Evolutionary conservation across 37 sponge, comb jelly and placozoan genomes (phyloP).

Genomic region (Bolinopsis microptera): DNA sequence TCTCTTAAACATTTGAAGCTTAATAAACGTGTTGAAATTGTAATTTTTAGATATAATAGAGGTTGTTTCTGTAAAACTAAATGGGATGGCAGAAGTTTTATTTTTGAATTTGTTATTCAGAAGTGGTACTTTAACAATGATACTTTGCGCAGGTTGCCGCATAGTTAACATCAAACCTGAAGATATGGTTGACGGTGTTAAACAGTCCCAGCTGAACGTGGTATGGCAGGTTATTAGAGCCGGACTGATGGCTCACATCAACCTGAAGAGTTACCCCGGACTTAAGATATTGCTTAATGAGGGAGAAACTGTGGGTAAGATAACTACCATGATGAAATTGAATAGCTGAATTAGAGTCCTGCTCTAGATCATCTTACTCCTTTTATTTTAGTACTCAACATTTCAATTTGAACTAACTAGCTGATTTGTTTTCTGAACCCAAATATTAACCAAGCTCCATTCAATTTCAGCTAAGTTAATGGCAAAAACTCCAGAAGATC

Average conservation of each 20-base stretch:
- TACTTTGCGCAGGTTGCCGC: not conserved
- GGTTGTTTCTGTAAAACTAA: too few relatives aligned
- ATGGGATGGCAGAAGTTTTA: too few relatives aligned
- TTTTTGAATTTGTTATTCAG: too few relatives aligned
- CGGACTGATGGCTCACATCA: conserved; percentile 10
- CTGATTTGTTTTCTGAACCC: not conserved
- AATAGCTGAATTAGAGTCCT: too few relatives aligned
- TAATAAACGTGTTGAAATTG: too few relatives aligned
- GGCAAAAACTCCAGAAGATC: conserved; percentile 63
- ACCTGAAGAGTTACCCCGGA: conserved; percentile 4
- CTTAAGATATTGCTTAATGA: not conserved
- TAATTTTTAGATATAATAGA: too few relatives aligned
- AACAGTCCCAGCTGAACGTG: conserved; percentile 9
- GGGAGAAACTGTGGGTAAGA: conserved; percentile 13
- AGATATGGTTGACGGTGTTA: conserved; percentile 23
- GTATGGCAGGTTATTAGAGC: conserved; percentile 63
- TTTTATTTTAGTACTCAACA: not conserved
- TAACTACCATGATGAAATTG: too few relatives aligned
- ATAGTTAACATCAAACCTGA: conserved; percentile 36
- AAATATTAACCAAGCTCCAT: too few relatives aligned
- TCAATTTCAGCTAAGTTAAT: conserved; percentile 27
- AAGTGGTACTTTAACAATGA: too few relatives aligned
- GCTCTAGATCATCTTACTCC: too few relatives aligned
- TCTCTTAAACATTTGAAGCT: too few relatives aligned
- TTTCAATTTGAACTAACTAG: not conserved